phyloP scores from a whole-genome alignment of 2,888 invertebrate genomes.

The Agonopterix arenella region DNA sequence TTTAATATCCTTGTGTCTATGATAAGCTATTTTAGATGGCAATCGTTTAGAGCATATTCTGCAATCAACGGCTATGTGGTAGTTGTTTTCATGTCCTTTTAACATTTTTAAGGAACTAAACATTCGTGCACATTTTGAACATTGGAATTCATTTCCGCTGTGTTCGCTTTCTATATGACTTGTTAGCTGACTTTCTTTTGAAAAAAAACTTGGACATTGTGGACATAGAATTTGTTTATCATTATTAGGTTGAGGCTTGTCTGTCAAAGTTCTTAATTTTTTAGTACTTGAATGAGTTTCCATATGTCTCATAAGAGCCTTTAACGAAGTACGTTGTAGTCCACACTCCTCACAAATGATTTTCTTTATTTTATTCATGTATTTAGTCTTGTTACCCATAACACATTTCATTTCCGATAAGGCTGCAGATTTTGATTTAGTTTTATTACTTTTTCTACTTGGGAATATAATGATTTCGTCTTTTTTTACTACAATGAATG shows the following conservation, averaged over 20 bases:
- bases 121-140: conserved; percentile 45
- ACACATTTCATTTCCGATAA: conserved; percentile 33
- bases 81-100: conserved; percentile 35
- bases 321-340: conserved; percentile 13
- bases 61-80: conserved; percentile 44
- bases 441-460: conserved; percentile 27
- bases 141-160: conserved; percentile 43
- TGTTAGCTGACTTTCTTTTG: conserved; percentile 27
- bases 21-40: conserved; percentile 42
- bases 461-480: conserved; percentile 37
- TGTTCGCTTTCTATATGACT: conserved; percentile 48
- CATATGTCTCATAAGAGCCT: conserved; percentile 34
- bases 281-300: conserved; percentile 15
- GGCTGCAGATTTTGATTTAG: conserved; percentile 30
- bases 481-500: conserved; percentile 37
- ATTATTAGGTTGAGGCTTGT: conserved; percentile 9
- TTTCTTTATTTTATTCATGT: conserved; percentile 4
- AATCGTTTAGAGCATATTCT: conserved; percentile 47
- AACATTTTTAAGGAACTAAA: conserved; percentile 47
- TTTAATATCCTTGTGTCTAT: conserved; percentile 38
- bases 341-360: conserved; percentile 1
- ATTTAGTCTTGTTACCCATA: conserved; percentile 29
- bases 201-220: conserved; percentile 45
- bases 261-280: conserved; percentile 14
- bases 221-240: conserved; percentile 26